Evolutionary conservation across 2,113 vertebrate genomes (phyloP).

Genomic region (Smithornis capensis): DNA sequence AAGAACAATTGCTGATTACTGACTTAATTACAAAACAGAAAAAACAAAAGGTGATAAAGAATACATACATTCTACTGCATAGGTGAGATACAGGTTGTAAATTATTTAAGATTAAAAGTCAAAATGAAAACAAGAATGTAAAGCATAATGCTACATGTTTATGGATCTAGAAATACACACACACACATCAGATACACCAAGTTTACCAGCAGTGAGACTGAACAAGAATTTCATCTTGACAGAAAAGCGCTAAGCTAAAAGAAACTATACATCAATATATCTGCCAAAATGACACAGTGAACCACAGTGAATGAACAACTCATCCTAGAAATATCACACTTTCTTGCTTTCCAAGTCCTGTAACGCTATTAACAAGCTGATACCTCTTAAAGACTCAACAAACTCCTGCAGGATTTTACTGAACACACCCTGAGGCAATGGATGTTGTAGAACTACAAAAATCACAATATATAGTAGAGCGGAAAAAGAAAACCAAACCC

Average conservation of each 20-base stretch:
- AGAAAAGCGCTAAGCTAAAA: not conserved
- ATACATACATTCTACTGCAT: accelerated
- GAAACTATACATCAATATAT: not conserved
- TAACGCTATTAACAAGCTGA: slow-evolving; percentile 12
- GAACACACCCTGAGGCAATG: not conserved
- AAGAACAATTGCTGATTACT: not conserved
- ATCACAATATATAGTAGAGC: not conserved
- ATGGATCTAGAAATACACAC: too few relatives aligned
- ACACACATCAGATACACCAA: not conserved
- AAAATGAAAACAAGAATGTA: not conserved
- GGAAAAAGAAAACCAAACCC: not conserved
- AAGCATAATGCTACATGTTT: not conserved
- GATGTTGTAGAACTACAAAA: not conserved
- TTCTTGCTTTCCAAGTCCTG: not conserved
- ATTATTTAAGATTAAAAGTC: not conserved
- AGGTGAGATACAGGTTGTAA: not conserved
- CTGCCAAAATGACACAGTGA: not conserved
- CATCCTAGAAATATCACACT: not conserved
- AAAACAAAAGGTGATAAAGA: not conserved
- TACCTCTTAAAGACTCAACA: not conserved
- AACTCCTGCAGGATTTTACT: slow-evolving; percentile 6
- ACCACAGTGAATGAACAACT: not conserved
- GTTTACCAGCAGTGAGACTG: not conserved
- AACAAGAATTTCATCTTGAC: not conserved
- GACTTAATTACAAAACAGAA: not conserved